phyloP scores from a whole-genome alignment of 2,113 vertebrate genomes.

The Laticauda colubrina region DNA sequence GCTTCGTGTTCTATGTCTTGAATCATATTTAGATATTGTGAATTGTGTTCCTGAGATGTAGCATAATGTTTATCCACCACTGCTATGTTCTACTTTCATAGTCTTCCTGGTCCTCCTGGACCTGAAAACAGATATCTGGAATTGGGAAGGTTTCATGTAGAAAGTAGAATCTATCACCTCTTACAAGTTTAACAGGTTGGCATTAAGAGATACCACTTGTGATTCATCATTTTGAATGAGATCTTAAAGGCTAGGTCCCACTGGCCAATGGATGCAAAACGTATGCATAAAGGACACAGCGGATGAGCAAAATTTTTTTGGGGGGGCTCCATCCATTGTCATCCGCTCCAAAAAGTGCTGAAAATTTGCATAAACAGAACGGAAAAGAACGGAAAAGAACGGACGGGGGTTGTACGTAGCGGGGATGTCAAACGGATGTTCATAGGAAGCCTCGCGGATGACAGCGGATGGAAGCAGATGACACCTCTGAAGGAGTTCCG shows the following conservation, averaged over 20 bases:
- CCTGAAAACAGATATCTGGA: not conserved
- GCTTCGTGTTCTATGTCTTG: not conserved
- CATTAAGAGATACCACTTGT: not conserved
- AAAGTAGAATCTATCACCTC: not conserved
- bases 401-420: too few relatives aligned
- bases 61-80: not conserved
- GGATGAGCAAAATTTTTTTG: too few relatives aligned
- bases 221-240: not conserved
- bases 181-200: not conserved
- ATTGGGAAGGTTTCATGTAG: not conserved
- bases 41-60: not conserved
- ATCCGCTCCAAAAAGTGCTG: too few relatives aligned
- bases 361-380: too few relatives aligned
- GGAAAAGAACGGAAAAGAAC: too few relatives aligned
- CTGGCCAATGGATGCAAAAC: too few relatives aligned
- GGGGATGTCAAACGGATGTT: too few relatives aligned
- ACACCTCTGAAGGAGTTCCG: too few relatives aligned
- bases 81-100: not conserved
- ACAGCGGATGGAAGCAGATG: too few relatives aligned
- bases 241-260: not conserved
- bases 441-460: too few relatives aligned
- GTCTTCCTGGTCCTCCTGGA: not conserved
- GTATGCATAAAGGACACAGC: too few relatives aligned
- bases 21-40: not conserved
- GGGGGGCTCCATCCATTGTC: too few relatives aligned